Evolutionary conservation across 2,797 vertebrate genomes (phyloP), one percentile per base, ranked within the genome.

Genomic region (Gallirallus australis): DNA sequence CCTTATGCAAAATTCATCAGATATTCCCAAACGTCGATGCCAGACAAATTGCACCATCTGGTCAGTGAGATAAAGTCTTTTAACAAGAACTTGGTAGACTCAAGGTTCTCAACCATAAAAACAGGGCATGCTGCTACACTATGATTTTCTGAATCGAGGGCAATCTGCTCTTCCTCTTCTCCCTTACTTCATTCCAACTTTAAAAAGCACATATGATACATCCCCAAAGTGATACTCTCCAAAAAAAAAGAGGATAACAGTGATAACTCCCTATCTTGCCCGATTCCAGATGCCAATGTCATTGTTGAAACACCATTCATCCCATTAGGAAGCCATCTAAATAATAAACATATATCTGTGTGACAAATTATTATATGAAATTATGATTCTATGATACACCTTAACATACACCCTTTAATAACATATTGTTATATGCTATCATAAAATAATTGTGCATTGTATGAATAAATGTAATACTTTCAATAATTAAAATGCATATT

Each of bases 11-110:
- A 97, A 97, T 95, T 95, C 95, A 97, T 83, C 75, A 82, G 81
- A 84, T 94, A 92, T 93, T 97, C 94, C 96, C 90, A 70, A 60
- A 81, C 14, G 82, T 28, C 83, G 66, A 0, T 3, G 48, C 81
- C 93, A 95, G 91, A 97, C 94, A 96, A 95, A 96, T 94, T 90
- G 85, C 94, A 94, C 97, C 97, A 97, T 97, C 97, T 97, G 97
- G 95, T 84, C 96, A 97, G 76, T 0, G 27, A 94, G 97, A 94
- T 86, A 96, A 95, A 96, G 96, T 86, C 93, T 94, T 93, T 92
- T 71, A 94, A 87, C 66, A 75, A 79, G 82, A 96, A 89, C 87
- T 80, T 77, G 54, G 81, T 35, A 18, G 78, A 39, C 84, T 15
- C 20, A 48, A 82, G 80, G 70, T 31, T 93, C 89, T 71, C 82